phyloP scores from a whole-genome alignment of 2,797 vertebrate species.

The Tinamus major region DNA sequence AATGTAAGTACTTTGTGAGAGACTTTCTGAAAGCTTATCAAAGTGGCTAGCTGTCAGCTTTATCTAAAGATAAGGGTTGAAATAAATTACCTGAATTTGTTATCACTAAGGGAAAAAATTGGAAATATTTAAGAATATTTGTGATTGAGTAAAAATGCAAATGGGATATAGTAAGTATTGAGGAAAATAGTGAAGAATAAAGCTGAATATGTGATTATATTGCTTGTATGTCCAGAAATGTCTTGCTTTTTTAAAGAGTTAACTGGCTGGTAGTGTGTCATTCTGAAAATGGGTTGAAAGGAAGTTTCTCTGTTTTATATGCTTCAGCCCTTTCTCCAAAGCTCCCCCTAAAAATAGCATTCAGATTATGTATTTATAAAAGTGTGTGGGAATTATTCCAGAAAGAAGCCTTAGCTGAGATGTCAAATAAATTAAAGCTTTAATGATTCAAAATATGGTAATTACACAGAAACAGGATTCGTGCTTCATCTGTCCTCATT shows the following conservation, averaged over 20 bases:
- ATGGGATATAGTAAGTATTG: neutral
- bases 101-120: neutral
- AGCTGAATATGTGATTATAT: fast-evolving
- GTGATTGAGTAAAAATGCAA: neutral
- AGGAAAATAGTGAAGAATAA: neutral
- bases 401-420: neutral
- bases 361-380: neutral
- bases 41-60: neutral
- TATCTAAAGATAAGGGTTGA: neutral
- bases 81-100: neutral
- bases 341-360: neutral
- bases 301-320: too few relatives aligned
- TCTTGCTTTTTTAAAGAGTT: too few relatives aligned
- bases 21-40: neutral
- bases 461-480: neutral
- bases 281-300: too few relatives aligned
- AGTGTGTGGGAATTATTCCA: neutral
- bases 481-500: neutral
- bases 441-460: neutral
- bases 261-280: too few relatives aligned
- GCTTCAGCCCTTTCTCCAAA: too few relatives aligned
- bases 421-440: neutral
- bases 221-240: neutral
- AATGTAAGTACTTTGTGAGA: neutral
- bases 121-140: neutral